Evolutionary conservation across 2,113 vertebrate species (phyloP).

Genomic region (Cololabis saira): DNA sequence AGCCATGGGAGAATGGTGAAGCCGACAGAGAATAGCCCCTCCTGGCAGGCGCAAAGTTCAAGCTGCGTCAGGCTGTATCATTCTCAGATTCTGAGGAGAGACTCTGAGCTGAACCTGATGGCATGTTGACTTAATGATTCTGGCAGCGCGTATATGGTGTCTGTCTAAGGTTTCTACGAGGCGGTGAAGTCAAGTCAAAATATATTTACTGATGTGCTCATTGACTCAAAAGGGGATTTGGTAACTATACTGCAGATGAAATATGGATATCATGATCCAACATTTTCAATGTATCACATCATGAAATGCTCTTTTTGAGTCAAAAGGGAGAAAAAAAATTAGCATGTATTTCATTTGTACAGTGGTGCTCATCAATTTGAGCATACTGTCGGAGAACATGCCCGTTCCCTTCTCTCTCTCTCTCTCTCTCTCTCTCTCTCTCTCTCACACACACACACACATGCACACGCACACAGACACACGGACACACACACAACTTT

Average conservation of each 20-base stretch:
- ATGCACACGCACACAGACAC: constrained; percentile 11
- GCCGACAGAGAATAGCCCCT: constrained; percentile 67
- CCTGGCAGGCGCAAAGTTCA: constrained; percentile 74
- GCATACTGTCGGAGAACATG: constrained; percentile 9
- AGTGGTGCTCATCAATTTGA: constrained; percentile 23
- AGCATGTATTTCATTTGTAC: background rate
- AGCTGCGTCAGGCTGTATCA: constrained; percentile 72
- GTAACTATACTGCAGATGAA: constrained; percentile 33
- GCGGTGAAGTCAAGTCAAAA: constrained; percentile 60
- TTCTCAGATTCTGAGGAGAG: constrained; percentile 71
- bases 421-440: background rate
- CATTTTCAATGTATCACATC: constrained; percentile 11
- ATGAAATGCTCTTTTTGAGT: constrained; percentile 1
- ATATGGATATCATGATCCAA: constrained; percentile 18
- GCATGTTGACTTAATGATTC: constrained; percentile 76
- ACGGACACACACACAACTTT: constrained; percentile 30
- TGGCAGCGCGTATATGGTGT: constrained; percentile 73
- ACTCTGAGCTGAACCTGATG: constrained; percentile 66
- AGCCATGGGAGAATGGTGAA: constrained; percentile 70
- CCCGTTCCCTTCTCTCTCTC: background rate
- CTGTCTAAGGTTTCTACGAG: constrained; percentile 71
- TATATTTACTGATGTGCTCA: constrained; percentile 61
- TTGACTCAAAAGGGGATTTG: constrained; percentile 43
- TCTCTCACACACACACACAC: constrained; percentile 15
- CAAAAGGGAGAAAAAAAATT: background rate